Evolutionary conservation across 2,113 vertebrate genomes (phyloP), one percentile per base, ranked within the genome.

Genomic region (Marmota flaviventris): DNA sequence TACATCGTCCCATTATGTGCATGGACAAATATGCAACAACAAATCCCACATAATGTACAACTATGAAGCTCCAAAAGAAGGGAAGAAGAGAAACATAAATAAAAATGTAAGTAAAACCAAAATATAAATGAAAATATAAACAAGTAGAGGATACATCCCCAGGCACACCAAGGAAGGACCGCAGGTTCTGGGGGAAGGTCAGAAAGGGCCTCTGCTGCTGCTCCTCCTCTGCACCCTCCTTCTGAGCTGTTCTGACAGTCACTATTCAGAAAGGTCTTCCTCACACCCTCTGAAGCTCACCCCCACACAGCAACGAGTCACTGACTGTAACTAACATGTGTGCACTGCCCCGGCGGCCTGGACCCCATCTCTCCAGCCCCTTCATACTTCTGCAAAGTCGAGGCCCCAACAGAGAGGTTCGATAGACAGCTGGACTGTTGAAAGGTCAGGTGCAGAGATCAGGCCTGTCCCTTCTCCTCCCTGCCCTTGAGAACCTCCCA

Each of bases 231-330:
- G 11, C 27, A 39, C 39, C 24, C 72, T 89, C n/a, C 58, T 83
- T 93, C 53, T 27, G 11, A 84, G 85, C 20, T 70, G 3, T 65
- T 85, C 61, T 48, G 73, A 81, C 12, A 27, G 11, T 87, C 84
- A 37, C 39, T 69, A 91, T 89, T 73, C 76, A 97, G 29, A 86
- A 39, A 34, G 8, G 7, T 79, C 81, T 81, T 88, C 79, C 63
- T 73, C 34, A 83, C 95, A 78, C 56, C 72, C 69, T 37, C 42
- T 48, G 58, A 90, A 92, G 14, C 10, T 69, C 45, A 45, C 45
- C 45, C 45, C 45, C 45, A 45, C 8, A 45, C 8, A 25, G 8
- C 94, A 79, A 92, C 63, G 48, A 95, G 53, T 42, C 39, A 85
- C 18, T 93, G 39, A 89, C 88, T 53, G 51, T 12, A 78, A 76